Evolutionary conservation across 2,888 invertebrate species (phyloP).

Genomic region (Pollenia amentaria): DNA sequence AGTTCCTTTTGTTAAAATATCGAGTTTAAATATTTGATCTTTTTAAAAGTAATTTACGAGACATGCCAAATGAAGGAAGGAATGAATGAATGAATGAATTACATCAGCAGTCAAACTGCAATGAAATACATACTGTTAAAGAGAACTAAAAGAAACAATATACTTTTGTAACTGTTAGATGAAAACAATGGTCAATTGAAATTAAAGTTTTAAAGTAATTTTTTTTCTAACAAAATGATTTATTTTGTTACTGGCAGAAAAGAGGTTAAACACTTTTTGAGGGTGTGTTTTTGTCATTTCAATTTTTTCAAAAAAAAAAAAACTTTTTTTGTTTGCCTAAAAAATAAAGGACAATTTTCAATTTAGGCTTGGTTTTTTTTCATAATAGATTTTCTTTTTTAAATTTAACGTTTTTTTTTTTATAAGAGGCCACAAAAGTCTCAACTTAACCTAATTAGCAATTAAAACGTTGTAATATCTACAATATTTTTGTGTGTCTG

Average conservation of each 20-base stretch:
- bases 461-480: constrained; percentile 48
- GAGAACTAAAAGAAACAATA: constrained; percentile 58
- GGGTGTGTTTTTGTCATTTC: constrained; percentile 72
- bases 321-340: constrained; percentile 24
- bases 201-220: constrained; percentile 49
- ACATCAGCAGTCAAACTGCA: constrained; percentile 55
- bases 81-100: constrained; percentile 35
- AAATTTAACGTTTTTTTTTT: constrained; percentile 7
- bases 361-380: constrained; percentile 61
- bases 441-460: constrained; percentile 70
- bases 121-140: constrained; percentile 43
- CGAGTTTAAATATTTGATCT: constrained; percentile 67
- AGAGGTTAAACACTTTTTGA: constrained; percentile 68
- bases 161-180: constrained; percentile 19
- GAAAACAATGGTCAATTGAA: constrained; percentile 72
- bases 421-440: constrained; percentile 28
- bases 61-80: constrained; percentile 59
- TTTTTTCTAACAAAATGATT: constrained; percentile 56
- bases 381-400: constrained; percentile 32
- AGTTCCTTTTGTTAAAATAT: constrained; percentile 54
- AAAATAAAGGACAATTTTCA: constrained; percentile 69
- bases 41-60: constrained; percentile 68
- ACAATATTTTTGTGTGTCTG: constrained; percentile 18
- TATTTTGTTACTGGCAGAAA: constrained; percentile 62
- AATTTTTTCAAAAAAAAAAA: constrained; percentile 32